phyloP scores from a whole-genome alignment of 1,140 invertebrate species.

The Trichonephila clavata region DNA sequence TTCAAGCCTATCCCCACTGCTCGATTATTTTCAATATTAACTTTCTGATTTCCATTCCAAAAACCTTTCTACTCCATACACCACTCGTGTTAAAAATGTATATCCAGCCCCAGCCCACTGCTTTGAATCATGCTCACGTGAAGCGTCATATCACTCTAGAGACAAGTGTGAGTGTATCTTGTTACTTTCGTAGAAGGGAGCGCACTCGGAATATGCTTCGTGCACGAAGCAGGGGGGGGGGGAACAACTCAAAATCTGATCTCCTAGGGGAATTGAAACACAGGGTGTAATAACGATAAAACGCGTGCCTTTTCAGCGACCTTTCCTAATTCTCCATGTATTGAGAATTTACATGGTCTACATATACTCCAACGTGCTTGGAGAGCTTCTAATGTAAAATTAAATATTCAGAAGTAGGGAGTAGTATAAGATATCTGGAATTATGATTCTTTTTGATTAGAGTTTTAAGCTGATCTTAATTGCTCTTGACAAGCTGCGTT shows the following conservation, averaged over 20 bases:
- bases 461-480: neutral
- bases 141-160: slow-evolving; percentile 16
- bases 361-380: neutral
- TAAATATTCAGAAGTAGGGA: neutral
- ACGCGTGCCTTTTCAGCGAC: neutral
- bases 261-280: slow-evolving; percentile 25
- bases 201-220: neutral
- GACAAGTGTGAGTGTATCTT: slow-evolving; percentile 26
- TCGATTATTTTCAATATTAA: neutral
- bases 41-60: neutral
- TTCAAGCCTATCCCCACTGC: neutral
- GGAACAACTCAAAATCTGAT: neutral
- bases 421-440: neutral
- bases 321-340: neutral
- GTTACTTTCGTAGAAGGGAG: neutral
- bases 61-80: neutral
- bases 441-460: neutral
- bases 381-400: neutral
- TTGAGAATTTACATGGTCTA: neutral
- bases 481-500: neutral
- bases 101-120: neutral
- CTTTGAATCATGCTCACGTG: neutral
- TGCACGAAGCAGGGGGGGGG: neutral
- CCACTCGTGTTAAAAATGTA: neutral
- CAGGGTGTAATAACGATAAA: slow-evolving; percentile 28